These are phyloP conservation scores for Esox lucius DNA, from an alignment of 2,797 vertebrate genomes.

Conservation along the genomic window DNA sequence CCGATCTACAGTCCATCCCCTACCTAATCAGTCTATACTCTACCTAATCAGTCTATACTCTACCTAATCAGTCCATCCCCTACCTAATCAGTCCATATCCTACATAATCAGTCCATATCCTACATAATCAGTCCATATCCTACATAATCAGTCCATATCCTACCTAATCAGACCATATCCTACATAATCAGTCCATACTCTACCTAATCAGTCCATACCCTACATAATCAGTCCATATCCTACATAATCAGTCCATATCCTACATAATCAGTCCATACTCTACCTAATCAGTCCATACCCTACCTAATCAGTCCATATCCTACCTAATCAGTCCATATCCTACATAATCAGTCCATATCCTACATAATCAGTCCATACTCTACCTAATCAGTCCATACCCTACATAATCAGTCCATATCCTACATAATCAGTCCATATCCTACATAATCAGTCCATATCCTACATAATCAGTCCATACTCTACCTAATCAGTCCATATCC, in stretches of 20 bases:
- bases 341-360: too few species aligned
- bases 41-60: constrained; percentile 56
- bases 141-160: too few species aligned
- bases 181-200: too few species aligned
- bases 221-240: constrained; percentile 56
- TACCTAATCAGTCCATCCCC: constrained; percentile 56
- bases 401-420: constrained; percentile 56
- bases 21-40: constrained; percentile 56
- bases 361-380: too few species aligned
- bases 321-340: constrained; percentile 56
- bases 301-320: constrained; percentile 56
- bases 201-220: constrained; percentile 56
- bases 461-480: too few species aligned
- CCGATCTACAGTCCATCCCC: constrained; percentile 54
- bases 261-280: too few species aligned
- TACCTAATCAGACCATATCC: too few species aligned
- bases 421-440: constrained; percentile 56
- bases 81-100: constrained; percentile 56
- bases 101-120: constrained; percentile 56
- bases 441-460: too few species aligned
- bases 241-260: too few species aligned
- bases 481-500: too few species aligned
- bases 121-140: too few species aligned
- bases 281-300: constrained; percentile 56
- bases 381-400: constrained; percentile 56